Evolutionary conservation across 2,888 invertebrate species (phyloP), one percentile per base, ranked within the genome.

Genomic region (Hydriomena furcata): DNA sequence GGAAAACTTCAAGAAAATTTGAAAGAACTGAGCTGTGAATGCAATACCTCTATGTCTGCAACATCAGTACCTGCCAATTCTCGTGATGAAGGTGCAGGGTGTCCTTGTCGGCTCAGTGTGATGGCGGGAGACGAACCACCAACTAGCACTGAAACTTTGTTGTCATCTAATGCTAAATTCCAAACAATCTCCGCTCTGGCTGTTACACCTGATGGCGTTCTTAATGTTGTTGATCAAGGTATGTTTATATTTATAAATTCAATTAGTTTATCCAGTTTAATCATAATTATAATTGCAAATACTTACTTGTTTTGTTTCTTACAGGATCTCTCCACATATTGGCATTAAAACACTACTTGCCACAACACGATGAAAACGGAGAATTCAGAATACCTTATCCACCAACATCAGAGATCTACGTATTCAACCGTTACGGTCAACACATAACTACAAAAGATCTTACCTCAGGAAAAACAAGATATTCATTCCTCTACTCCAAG

Each of bases 401-500:
- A 28, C 96, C 97, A 7, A 96, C 97, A 0, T 96, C 97, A 61
- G 99, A 99, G 87, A 93, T 98, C 53, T 98, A 97, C 73, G 96
- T 97, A 0, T 98, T 98, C 82, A 98, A 98, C 83, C 93, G 96
- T 17, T 98, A 97, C 74, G 99, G 99, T 0, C 99, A 99, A 79
- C 99, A 99, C 82, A 95, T 97, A 17, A 95, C 96, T 17, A 99
- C 99, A 1, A 96, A 96, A 79, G 98, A 98, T 82, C 90, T 98
- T 51, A 96, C 98, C 35, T 98, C 98, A n/a, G 97, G 96, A 36
- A 97, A 97, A 84, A 96, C 96, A 3, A 93, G 98, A 76, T 99
- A 98, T 82, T 96, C 97, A 36, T 99, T 99, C 91, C 92, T 98
- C 13, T 99, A 99, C 91, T 98, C 97, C 36, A 99, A 99, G 74